Evolutionary conservation across 2,113 vertebrate genomes (phyloP), one percentile per base, ranked within the genome.

Genomic region (Rostratula benghalensis): DNA sequence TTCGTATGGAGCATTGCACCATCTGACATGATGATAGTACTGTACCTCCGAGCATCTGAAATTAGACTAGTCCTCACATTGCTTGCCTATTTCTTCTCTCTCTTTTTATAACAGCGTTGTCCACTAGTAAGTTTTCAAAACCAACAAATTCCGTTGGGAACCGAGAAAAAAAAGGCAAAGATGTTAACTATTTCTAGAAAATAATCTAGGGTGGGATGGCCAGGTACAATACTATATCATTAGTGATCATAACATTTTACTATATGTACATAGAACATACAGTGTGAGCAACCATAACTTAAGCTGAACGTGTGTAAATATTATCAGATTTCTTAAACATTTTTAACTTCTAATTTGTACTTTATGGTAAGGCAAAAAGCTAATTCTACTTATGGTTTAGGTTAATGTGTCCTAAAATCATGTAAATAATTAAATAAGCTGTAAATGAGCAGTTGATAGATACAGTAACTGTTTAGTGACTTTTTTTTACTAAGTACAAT

Each of bases 331-430:
- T 99, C 98, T 98, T 98, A 98, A 97, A 98, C 97, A 98, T 98
- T 99, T 99, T 98, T 99, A 98, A 98, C 97, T 98, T 98, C 93
- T 98, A 97, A 98, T 99, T 99, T 99, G 98, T 99, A 99, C 97
- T 98, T 98, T 98, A 98, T 96, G 96, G 97, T 98, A 98, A 98
- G 98, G 97, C 96, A 97, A 97, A 98, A 98, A 98, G 98, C 97
- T 98, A 94, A 98, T 98, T 97, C 98, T 98, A 98, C 97, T 97
- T 97, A 98, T 98, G 98, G 97, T 98, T 98, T 98, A 97, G 90
- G 96, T 97, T 97, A 95, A 97, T 90, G 95, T 98, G 97, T 98
- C 94, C 97, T 98, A 97, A 91, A 98, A 98, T 97, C 93, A 96
- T 99, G 98, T 99, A 99, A 98, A 99, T 99, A 99, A 98, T 98